phyloP scores from a whole-genome alignment of 2,113 vertebrate species.

The Verasper variegatus region DNA sequence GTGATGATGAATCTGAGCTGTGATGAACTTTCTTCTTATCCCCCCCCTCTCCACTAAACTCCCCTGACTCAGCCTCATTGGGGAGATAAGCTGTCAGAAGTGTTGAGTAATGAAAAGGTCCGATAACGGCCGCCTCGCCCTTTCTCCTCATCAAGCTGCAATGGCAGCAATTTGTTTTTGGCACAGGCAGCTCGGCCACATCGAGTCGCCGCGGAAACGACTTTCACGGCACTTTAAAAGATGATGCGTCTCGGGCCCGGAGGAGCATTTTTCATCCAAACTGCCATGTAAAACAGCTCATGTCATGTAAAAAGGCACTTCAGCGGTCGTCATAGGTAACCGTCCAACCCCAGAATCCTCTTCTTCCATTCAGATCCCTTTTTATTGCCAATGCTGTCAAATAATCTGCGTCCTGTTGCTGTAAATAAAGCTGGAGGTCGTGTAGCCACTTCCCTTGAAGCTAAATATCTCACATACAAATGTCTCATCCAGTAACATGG shows the following conservation, averaged over 20 bases:
- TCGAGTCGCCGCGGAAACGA: slow-evolving; percentile 5
- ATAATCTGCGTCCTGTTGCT: too few relatives aligned
- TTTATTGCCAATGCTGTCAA: too few relatives aligned
- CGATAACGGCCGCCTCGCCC: slow-evolving; percentile 36
- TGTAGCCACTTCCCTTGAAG: too few relatives aligned
- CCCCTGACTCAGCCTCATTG: slow-evolving; percentile 9
- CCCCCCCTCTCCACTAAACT: background rate
- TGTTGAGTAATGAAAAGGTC: slow-evolving; percentile 56
- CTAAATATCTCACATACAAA: too few relatives aligned
- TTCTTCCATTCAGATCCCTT: too few relatives aligned
- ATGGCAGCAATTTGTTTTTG: slow-evolving; percentile 57
- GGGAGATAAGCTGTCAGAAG: slow-evolving; percentile 39
- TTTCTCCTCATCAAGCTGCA: slow-evolving; percentile 53
- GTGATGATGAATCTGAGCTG: background rate
- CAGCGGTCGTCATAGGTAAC: slow-evolving; percentile 17
- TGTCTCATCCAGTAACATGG: too few relatives aligned
- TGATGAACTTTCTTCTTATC: background rate
- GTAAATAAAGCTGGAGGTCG: too few relatives aligned
- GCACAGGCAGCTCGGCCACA: slow-evolving; percentile 22
- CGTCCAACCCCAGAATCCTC: slow-evolving; percentile 24
- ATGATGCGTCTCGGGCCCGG: slow-evolving; percentile 13
- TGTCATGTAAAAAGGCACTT: slow-evolving; percentile 39
- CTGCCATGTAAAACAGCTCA: slow-evolving; percentile 42
- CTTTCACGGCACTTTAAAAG: slow-evolving; percentile 41
- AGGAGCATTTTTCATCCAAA: slow-evolving; percentile 43